These are phyloP conservation scores for Argya squamiceps DNA, from an alignment of 2,797 vertebrate genomes.

Conservation along the genomic window DNA sequence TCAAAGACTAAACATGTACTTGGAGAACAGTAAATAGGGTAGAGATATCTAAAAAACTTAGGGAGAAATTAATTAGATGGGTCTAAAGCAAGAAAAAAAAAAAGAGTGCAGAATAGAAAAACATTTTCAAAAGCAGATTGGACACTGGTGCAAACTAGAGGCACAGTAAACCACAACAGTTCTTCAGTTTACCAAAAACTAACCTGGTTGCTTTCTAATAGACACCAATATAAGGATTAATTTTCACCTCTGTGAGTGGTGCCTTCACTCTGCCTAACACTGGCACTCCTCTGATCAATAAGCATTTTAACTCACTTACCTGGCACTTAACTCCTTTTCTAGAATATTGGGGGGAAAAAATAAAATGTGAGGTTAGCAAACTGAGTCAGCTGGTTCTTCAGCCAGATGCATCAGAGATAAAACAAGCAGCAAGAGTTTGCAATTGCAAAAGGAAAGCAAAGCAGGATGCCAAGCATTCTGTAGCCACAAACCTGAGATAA, in stretches of 20 bases:
- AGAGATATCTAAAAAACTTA: background rate
- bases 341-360: background rate
- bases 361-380: background rate
- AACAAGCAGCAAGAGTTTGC: background rate
- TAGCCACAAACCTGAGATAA: background rate
- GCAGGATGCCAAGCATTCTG: background rate
- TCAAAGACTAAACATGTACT: background rate
- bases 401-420: background rate
- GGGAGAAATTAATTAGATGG: background rate
- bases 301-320: background rate
- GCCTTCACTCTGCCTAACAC: background rate
- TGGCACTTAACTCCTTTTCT: background rate
- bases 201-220: background rate
- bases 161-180: background rate
- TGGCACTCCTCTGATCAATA: background rate
- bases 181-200: background rate
- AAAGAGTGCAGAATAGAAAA: background rate
- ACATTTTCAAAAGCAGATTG: background rate
- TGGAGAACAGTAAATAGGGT: background rate
- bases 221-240: background rate
- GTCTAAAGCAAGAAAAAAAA: background rate
- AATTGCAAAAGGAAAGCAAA: background rate
- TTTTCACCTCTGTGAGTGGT: background rate
- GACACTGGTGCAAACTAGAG: background rate
- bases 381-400: background rate